These are phyloP conservation scores for Porites evermanni DNA, from an alignment of 92 coral and sea anemone genomes.

Conservation along the genomic window DNA sequence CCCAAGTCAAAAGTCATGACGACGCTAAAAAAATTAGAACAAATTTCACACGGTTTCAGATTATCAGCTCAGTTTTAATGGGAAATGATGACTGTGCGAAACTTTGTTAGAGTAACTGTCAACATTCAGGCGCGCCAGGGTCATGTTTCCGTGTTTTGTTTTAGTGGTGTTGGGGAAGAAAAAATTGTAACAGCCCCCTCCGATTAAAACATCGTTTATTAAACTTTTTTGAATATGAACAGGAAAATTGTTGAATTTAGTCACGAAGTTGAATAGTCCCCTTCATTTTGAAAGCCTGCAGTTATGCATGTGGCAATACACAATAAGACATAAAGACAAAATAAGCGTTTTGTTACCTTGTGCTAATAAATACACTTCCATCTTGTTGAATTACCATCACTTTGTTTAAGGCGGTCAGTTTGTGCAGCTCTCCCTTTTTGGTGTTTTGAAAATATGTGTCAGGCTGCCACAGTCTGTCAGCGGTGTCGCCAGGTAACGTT, in stretches of 20 bases:
- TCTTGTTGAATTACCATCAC: conserved; percentile 60
- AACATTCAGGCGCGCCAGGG: too few relatives aligned
- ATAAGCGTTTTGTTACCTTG: conserved; percentile 53
- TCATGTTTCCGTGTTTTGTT: too few relatives aligned
- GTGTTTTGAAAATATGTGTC: conserved; percentile 84
- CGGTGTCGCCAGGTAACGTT: conserved; percentile 61
- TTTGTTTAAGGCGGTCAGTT: conserved; percentile 71
- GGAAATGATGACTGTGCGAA: too few relatives aligned
- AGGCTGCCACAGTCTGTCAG: conserved; percentile 83
- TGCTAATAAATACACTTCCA: conserved; percentile 68
- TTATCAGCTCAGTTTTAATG: too few relatives aligned
- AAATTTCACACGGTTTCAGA: too few relatives aligned
- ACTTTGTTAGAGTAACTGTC: too few relatives aligned
- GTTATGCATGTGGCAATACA: not conserved
- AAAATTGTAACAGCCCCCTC: too few relatives aligned
- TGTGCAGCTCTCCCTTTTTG: conserved; percentile 68
- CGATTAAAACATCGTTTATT: not conserved
- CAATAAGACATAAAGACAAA: not conserved
- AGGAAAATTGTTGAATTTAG: not conserved
- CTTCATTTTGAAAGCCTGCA: not conserved
- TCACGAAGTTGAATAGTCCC: not conserved
- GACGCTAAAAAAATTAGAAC: too few relatives aligned
- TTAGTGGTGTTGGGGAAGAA: too few relatives aligned
- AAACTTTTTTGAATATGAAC: not conserved
- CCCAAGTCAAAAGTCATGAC: too few relatives aligned